Base-by-base conservation (phyloP, 1,140 invertebrate species). In the Coelopa frigida region DNA sequence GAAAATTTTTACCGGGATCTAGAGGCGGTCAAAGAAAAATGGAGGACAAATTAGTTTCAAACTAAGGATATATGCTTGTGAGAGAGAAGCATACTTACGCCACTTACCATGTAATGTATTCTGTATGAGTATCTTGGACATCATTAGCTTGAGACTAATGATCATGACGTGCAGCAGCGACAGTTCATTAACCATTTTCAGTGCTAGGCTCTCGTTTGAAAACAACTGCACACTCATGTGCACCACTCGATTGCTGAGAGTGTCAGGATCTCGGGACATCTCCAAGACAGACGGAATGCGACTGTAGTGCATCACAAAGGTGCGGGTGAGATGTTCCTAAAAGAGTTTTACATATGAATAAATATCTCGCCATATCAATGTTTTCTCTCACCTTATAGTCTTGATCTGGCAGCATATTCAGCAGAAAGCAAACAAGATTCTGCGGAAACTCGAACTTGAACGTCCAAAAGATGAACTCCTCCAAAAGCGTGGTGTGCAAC, bases 391-490 rank as follows among this genome's bases (percentile, higher is more conserved):
- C 87, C 78, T 98, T 98, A 70, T 97, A 98, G 59, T 89, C 82
- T 42, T 87, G 83, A 76, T 98, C 92, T 3, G 94, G 93, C 46
- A 98, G 73, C 82, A 98, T 90, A 68, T 96, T 95, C 11, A 98
- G 75, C n/a, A 98, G 71, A 36, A 97, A 81, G 61, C 93, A 97
- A 10, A 97, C 92, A 27, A 98, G 78, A 60, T 94, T 95, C 71
- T 97, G 90, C 3, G 94, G 94, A 74, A 98, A 98, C 72, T 98
- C 93, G 72, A 89, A 95, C 64, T 90, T 90, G 20, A 97, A 90
- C 15, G 90, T 95, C 94, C 94, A 98, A 73, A 98, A 98, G 52
- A 98, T 87, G 43, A 98, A 78, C 74, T 98, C 94, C 70, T 97
- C 93, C 15, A 98, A 75, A 54, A 98, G 84, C 1, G 87, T 94